A percentile compares a stretch with the other conserved stretches of the same genome.
phyloP scores from a whole-genome alignment of 1,140 invertebrate genomes.

The Drosophila prosaltans region DNA sequence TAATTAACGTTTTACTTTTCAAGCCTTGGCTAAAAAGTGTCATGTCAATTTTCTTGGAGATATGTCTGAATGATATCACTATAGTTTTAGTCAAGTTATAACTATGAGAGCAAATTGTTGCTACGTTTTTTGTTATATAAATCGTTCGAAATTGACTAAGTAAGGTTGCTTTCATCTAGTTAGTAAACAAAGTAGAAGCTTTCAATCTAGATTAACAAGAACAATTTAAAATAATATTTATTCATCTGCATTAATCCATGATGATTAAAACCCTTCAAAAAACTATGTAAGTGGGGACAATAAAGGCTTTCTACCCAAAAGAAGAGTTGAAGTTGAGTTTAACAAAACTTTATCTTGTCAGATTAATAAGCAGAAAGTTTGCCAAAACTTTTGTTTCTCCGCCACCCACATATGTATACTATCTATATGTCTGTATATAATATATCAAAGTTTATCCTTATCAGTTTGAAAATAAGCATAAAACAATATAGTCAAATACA shows the following conservation, averaged over 20 bases:
- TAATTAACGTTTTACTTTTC: too few relatives aligned
- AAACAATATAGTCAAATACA: constrained; percentile 37
- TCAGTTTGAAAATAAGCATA: constrained; percentile 33
- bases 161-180: too few relatives aligned
- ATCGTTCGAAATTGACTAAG: too few relatives aligned
- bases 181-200: too few relatives aligned
- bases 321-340: background rate
- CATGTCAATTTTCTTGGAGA: too few relatives aligned
- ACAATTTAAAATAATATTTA: constrained; percentile 2
- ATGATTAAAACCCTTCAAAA: background rate
- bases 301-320: background rate
- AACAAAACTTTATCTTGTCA: constrained; percentile 23
- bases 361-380: constrained; percentile 18
- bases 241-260: background rate
- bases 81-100: too few relatives aligned
- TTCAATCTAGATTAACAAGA: background rate
- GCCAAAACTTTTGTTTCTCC: constrained; percentile 13
- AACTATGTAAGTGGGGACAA: background rate
- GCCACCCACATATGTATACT: background rate
- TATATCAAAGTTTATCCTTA: constrained; percentile 67
- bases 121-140: too few relatives aligned
- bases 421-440: background rate
- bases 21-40: too few relatives aligned
- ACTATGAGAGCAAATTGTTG: too few relatives aligned
- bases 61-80: too few relatives aligned